Conservation (phyloP, 2,113 vertebrate genomes). For the Stictonetta naevosa region DNA sequence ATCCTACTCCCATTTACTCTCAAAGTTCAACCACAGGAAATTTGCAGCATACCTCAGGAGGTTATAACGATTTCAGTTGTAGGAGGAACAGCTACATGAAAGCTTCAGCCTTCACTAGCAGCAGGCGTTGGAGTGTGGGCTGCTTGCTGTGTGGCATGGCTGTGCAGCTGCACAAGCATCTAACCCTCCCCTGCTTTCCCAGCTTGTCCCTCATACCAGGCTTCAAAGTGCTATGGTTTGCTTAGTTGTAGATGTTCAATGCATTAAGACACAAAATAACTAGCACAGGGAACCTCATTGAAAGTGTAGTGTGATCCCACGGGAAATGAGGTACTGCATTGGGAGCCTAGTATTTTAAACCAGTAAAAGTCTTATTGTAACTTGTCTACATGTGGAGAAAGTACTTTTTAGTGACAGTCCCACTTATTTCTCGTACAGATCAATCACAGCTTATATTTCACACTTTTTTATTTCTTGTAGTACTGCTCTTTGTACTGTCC, state of each 20-base stretch:
- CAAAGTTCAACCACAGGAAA: background rate
- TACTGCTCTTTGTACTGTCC: background rate
- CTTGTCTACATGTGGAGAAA: background rate
- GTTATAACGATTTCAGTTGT: background rate
- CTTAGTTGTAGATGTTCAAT: background rate
- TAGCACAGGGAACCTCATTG: background rate
- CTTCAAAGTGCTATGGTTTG: background rate
- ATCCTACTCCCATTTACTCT: background rate
- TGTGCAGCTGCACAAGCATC: background rate
- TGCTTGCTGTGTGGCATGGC: background rate
- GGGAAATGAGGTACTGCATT: background rate
- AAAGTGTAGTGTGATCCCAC: rapidly evolving
- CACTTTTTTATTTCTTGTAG: background rate
- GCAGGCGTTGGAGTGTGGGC: background rate
- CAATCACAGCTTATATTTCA: background rate
- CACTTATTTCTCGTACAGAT: background rate
- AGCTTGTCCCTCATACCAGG: background rate
- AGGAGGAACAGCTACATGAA: background rate
- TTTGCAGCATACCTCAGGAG: background rate
- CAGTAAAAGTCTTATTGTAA: background rate
- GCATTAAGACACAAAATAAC: background rate
- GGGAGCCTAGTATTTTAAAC: rapidly evolving
- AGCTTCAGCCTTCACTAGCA: background rate
- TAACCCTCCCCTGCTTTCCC: background rate
- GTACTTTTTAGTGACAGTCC: background rate